A percentile compares a stretch with the other conserved stretches of the same genome.
phyloP scores from a whole-genome alignment of 2,888 invertebrate species.

The Melanostoma scalare region DNA sequence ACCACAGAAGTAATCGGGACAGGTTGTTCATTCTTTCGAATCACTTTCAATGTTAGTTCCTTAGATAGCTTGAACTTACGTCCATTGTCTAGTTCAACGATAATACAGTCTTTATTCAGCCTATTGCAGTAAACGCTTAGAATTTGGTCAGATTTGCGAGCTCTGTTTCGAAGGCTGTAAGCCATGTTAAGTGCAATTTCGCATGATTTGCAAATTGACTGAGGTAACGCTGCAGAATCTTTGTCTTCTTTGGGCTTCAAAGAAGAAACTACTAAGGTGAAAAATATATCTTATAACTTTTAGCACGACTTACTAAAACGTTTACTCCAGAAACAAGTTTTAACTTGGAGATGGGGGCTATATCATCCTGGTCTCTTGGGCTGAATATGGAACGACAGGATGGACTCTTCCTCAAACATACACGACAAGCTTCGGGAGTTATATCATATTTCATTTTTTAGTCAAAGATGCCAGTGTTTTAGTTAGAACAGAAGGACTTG shows the following conservation, averaged over 20 bases:
- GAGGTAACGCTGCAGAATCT: slow-evolving; percentile 75
- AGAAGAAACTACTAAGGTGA: not conserved
- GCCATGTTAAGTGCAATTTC: slow-evolving; percentile 79
- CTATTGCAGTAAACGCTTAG: slow-evolving; percentile 76
- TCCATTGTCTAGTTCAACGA: slow-evolving; percentile 54
- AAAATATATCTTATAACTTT: too few species aligned
- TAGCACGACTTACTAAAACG: slow-evolving; percentile 38
- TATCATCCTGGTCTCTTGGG: slow-evolving; percentile 77
- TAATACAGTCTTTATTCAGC: slow-evolving; percentile 52
- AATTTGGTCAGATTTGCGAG: slow-evolving; percentile 77
- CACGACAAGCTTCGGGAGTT: slow-evolving; percentile 77
- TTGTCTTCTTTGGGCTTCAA: slow-evolving; percentile 34
- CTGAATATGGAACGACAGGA: slow-evolving; percentile 78
- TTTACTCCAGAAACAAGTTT: slow-evolving; percentile 77
- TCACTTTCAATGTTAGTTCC: slow-evolving; percentile 54
- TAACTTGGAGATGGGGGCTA: slow-evolving; percentile 79
- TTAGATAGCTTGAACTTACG: slow-evolving; percentile 63
- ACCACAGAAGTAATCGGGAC: too few species aligned
- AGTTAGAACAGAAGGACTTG: too few species aligned
- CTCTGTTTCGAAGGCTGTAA: slow-evolving; percentile 78
- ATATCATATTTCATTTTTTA: slow-evolving; percentile 77
- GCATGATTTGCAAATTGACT: slow-evolving; percentile 78
- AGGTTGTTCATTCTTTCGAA: slow-evolving; percentile 30
- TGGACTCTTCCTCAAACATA: slow-evolving; percentile 77
- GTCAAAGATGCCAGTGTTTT: not conserved